Base-by-base conservation (phyloP, 2,113 vertebrate species). In the Misgurnus anguillicaudatus region DNA sequence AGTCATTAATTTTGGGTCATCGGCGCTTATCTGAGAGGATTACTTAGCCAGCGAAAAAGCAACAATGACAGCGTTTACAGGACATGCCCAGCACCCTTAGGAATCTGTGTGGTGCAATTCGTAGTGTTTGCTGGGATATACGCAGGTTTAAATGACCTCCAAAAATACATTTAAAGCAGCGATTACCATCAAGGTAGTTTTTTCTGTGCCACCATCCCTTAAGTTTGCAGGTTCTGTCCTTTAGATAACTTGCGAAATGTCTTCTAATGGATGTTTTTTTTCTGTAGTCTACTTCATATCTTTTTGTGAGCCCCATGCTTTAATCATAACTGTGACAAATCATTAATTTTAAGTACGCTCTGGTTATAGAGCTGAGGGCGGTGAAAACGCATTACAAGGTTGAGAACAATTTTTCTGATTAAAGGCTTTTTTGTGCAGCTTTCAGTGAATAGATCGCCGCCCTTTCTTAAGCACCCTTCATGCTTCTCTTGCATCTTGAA, bases 1-100 rank as follows among this genome's bases (percentile, higher is more conserved):
- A n/a, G 55, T 38, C 45, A 24, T 69, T 69, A 39, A 58, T 68
- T 76, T 42, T 19, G 45, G 68, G 38, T 58, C 47, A 84, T 87
- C 61, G 83, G 82, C 76, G 78, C 87, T 84, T 83, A 79, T 74
- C 58, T 88, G 67, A 47, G 65, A 79, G 80, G 60, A 64, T 65
- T 65, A 74, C 62, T n/a, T 57, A 65, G 70, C 62, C 21, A 6
- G 36, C 24, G 51, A 61, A 36, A 66, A 71, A 70, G 77, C 66
- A 75, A 75, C 71, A 53, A 55, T 61, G 10, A 41, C 61, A 13
- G 69, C 48, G 57, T n/a, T 71, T 57, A 45, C 13, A 48, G 47
- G 9, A 55, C 69, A 74, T 41, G 58, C 69, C 61, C 21, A 48
- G 42, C 4, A 9, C n/a, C 71, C 14, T 17, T 17, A 57, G 63